phyloP scores from a whole-genome alignment of 2,797 vertebrate genomes.

The Anguilla pacifica region DNA sequence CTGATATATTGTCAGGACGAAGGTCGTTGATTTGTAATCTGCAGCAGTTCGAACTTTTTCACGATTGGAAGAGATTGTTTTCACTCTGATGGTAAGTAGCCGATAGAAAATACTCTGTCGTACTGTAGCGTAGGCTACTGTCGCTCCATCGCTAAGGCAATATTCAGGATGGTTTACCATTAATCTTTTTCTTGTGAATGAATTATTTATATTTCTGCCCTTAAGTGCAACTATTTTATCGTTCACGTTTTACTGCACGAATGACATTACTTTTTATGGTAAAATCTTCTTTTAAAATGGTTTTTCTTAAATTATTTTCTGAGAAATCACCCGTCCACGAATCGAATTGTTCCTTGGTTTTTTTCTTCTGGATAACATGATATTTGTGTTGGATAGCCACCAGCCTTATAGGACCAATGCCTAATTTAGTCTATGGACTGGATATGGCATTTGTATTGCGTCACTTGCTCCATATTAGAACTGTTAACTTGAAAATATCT shows the following conservation, averaged over 20 bases:
- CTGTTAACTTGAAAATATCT: background rate
- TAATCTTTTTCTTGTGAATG: background rate
- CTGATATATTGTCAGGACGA: background rate
- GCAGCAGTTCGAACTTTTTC: constrained; percentile 44
- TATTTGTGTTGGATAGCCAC: background rate
- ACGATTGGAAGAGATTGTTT: constrained; percentile 15
- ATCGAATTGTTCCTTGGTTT: background rate
- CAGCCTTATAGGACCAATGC: background rate
- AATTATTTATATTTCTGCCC: background rate
- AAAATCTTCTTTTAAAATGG: background rate
- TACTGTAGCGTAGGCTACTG: background rate
- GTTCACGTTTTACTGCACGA: no score
- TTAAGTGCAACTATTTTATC: background rate
- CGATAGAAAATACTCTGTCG: background rate
- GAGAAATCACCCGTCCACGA: background rate
- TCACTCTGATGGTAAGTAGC: constrained; percentile 25
- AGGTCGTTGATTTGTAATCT: background rate
- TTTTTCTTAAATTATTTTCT: background rate
- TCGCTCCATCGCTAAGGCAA: background rate
- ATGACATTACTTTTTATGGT: no score
- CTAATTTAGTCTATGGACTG: background rate
- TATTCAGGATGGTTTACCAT: background rate
- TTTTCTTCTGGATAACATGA: background rate
- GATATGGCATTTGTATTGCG: constrained; percentile 14
- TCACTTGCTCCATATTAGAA: background rate